Conservation (phyloP, 2,888 invertebrate species). For the Melolontha melolontha region DNA sequence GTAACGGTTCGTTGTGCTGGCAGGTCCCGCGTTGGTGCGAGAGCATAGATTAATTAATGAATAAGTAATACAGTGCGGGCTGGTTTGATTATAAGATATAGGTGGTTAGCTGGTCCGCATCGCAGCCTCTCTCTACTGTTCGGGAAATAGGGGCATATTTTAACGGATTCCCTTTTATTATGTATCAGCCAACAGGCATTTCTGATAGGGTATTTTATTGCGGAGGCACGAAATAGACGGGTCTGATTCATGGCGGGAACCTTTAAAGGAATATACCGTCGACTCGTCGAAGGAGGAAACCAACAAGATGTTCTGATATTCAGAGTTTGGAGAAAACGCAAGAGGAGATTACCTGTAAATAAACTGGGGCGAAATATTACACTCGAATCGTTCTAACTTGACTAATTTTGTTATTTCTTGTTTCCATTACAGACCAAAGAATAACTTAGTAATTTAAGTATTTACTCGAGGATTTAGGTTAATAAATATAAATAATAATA, state of each 20-base stretch:
- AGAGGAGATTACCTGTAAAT: no score
- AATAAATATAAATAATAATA: no score
- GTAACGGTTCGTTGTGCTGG: slow-evolving; percentile 31
- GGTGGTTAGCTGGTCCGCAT: slow-evolving; percentile 47
- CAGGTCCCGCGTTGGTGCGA: slow-evolving; percentile 45
- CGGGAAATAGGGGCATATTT: slow-evolving; percentile 56
- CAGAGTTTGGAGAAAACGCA: no score
- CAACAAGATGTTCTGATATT: no score
- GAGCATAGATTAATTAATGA: slow-evolving; percentile 66
- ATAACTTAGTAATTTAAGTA: no score
- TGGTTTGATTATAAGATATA: slow-evolving; percentile 64
- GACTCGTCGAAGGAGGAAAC: no score
- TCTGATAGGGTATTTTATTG: slow-evolving; percentile 57
- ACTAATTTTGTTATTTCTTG: no score
- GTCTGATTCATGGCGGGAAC: slow-evolving; percentile 25
- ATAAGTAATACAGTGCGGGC: slow-evolving; percentile 64
- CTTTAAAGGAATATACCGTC: slow-evolving; percentile 2
- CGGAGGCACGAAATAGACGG: slow-evolving; percentile 38
- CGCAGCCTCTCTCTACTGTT: slow-evolving; percentile 42
- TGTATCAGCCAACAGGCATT: slow-evolving; percentile 58
- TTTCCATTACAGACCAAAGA: no score
- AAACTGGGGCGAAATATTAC: no score
- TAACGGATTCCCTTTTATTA: slow-evolving; percentile 59
- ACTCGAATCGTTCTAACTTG: no score
- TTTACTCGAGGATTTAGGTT: no score